Evolutionary conservation across 2,888 invertebrate genomes (phyloP), one percentile per base, ranked within the genome.

Genomic region (Thyatira batis): DNA sequence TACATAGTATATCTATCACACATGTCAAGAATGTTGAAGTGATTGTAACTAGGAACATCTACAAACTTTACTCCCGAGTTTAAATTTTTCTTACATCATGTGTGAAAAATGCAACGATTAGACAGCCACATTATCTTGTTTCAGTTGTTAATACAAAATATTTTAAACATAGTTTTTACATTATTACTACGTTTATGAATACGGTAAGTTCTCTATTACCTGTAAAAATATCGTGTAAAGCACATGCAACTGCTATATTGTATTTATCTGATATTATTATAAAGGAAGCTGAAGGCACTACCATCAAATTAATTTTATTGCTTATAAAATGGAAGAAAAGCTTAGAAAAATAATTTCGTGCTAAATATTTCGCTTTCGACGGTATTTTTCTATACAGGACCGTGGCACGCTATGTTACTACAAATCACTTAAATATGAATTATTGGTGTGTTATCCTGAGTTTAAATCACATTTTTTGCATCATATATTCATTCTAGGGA

Each of bases 201-300:
- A 89, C 85, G 87, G 89, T 88, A 85, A 86, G 86, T 83, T 86
- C 77, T 79, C 84, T 85, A 82, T 86, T 83, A 89, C 86, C 87
- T 88, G 90, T 90, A 91, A 89, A 89, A 89, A 89, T 90, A 90
- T 88, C 73, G 78, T 85, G 84, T 87, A 82, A 89, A 91, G 90
- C 89, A 89, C 85, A 86, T 79, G 89, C 86, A 80, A 82, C 83
- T 82, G 87, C 82, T 80, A 79, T 82, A 84, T 78, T 82, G 84
- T 85, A 81, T 80, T 65, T 72, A 75, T 78, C 78, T 83, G 83
- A 79, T 66, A 80, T 80, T 78, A 78, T 64, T 76, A 80, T 82
- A 80, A 82, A 84, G 81, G 77, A 92, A 90, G 91, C 91, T 87
- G 87, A 92, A 92, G 91, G 91, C 91, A 92, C 91, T 91, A 92